phyloP scores from a whole-genome alignment of 2,797 vertebrate species.

The Scolopax bukidnonensis region DNA sequence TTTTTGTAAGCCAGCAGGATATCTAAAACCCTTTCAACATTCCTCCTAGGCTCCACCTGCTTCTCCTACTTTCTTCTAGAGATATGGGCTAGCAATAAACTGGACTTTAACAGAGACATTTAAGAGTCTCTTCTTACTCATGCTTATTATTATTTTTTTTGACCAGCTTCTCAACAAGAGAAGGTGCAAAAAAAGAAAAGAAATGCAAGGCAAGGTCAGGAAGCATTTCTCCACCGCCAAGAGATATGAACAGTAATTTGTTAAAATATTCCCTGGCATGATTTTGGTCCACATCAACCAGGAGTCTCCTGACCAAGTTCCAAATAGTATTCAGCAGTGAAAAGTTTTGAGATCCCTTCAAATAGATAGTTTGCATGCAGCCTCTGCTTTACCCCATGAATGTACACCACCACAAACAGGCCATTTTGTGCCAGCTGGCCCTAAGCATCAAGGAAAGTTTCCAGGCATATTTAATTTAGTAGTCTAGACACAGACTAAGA shows the following conservation, averaged over 20 bases:
- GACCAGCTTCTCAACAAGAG: neutral
- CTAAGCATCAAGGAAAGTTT: neutral
- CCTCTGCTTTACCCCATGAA: neutral
- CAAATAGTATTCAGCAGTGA: neutral
- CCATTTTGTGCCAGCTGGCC: conserved; percentile 39
- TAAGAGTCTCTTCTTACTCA: neutral
- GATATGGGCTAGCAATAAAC: neutral
- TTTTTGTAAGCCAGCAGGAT: neutral
- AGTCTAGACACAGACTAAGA: conserved; percentile 41
- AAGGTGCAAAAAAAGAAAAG: neutral
- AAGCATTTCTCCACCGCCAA: neutral
- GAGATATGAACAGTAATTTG: neutral
- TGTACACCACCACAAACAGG: conserved; percentile 1
- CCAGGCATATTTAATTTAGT: conserved; percentile 3
- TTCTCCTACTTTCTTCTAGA: neutral
- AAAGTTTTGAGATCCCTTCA: conserved; percentile 13
- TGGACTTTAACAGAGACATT: neutral
- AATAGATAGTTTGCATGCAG: conserved; percentile 15
- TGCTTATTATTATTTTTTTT: neutral
- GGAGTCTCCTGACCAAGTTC: neutral
- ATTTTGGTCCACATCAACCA: neutral
- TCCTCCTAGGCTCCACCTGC: neutral
- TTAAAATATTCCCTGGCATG: conserved; percentile 8
- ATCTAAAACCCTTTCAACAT: neutral
- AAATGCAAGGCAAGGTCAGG: conserved; percentile 1